Base-by-base conservation (phyloP, 2,113 vertebrate genomes). In the Alaudala cheleensis region DNA sequence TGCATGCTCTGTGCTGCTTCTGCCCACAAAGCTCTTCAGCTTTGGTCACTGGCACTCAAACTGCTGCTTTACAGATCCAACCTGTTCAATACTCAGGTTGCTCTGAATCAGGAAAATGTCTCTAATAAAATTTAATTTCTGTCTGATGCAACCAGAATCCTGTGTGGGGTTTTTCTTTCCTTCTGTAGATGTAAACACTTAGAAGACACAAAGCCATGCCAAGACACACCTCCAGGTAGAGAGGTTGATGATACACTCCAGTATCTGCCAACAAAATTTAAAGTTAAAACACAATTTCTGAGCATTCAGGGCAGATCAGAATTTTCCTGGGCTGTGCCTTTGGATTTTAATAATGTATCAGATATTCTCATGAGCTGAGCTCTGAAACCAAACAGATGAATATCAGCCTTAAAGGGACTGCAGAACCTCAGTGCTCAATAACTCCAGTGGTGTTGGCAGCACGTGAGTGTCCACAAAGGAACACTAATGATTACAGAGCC, bases 71-170 rank as follows among this genome's bases (percentile, higher is more conserved):
- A 22, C 17, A 86, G 34, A 83, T 45, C 53, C 88, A 66, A 22
- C 72, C 91, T 70, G 20, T 28, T 34, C 8, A 15, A 37, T 42
- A 14, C 47, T 81, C 24, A 42, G 65, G 34, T 69, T 76, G 47
- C 31, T 77, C 82, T 86, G 54, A 82, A 69, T 26, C 66, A 65
- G 62, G 56, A 93, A 86, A 86, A 81, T 11, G 22, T 58, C 18
- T 14, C 88, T 78, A 97, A 97, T 97, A 97, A 97, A 97, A 84
- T n/a, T 93, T 82, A 13, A 47, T 78, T 92, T 92, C 96, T 95
- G 80, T 62, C 94, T 96, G 24, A 95, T 71, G 95, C 96, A 97
- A 95, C 34, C 71, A 92, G 54, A 89, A 77, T 49, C 45, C 15
- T 26, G 12, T 44, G 69, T 81, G 51, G 1, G 22, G 5, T 6